These are phyloP conservation scores for Rotaria magnacalcarata DNA, from an alignment of 2,888 invertebrate species.

Conservation along the genomic window DNA sequence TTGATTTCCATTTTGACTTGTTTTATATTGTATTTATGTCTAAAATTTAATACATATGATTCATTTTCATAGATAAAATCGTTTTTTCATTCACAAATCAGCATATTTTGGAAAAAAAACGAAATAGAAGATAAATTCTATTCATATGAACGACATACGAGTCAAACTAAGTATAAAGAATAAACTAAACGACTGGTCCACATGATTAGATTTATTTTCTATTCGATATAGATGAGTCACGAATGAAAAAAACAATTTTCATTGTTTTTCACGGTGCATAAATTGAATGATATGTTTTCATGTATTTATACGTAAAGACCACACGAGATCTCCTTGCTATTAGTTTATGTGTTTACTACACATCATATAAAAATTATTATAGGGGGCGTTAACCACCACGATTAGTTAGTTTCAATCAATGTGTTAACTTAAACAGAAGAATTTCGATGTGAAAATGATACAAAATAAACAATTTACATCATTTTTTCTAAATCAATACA, in stretches of 20 bases:
- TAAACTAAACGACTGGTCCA: background rate
- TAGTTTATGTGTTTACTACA: background rate
- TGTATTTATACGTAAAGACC: too few relatives aligned
- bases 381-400: background rate
- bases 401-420: background rate
- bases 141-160: background rate
- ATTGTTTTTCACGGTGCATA: too few relatives aligned
- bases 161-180: background rate
- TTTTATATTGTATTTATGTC: conserved; percentile 21
- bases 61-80: background rate
- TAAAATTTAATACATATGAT: conserved; percentile 47
- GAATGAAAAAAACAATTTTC: too few relatives aligned
- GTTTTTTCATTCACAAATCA: background rate
- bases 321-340: background rate
- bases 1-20: background rate
- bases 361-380: background rate
- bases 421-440: too few relatives aligned
- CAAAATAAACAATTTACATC: too few relatives aligned
- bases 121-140: too few relatives aligned
- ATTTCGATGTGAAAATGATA: too few relatives aligned
- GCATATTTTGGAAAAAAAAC: conserved; percentile 9
- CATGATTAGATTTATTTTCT: background rate
- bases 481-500: too few relatives aligned
- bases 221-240: background rate
- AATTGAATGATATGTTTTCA: too few relatives aligned